Base-by-base conservation (phyloP, 1,140 invertebrate species). In the Daktulosphaira vitifoliae region DNA sequence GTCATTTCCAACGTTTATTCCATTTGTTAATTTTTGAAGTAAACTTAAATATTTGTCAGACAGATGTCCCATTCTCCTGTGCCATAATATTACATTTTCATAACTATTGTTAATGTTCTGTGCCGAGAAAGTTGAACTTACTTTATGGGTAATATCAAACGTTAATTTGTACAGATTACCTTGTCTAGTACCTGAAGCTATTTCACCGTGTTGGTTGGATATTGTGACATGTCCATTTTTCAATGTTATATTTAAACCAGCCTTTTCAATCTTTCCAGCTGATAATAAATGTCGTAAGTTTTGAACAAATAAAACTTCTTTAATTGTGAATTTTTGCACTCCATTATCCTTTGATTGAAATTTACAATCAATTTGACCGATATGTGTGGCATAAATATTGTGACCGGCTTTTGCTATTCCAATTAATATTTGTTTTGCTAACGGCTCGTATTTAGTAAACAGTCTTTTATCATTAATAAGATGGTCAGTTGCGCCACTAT, bases 61-160 rank as follows among this genome's bases (percentile, higher is more conserved):
- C 1, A 66, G 5, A 42, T 53, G 65, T 13, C 48, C 49, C 1
- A 66, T 16, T 4, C 29, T 5, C n/a, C 33, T 53, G 42, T 66
- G 65, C 49, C 50, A 66, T 29, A 39, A 11, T n/a, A n/a, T n/a
- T n/a, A n/a, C n/a, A n/a, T n/a, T n/a, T n/a, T n/a, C n/a, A n/a
- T n/a, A n/a, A n/a, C n/a, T n/a, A n/a, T n/a, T n/a, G n/a, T n/a
- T n/a, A n/a, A n/a, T n/a, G n/a, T n/a, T n/a, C n/a, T n/a, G n/a
- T n/a, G n/a, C n/a, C n/a, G n/a, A n/a, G n/a, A n/a, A n/a, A n/a
- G n/a, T n/a, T n/a, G n/a, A n/a, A n/a, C n/a, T n/a, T n/a, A n/a
- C n/a, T n/a, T n/a, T n/a, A n/a, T n/a, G n/a, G n/a, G n/a, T 23
- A 42, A 56, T 38, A 56, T 22, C 20, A 38, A 33, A 56, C 3